Percentiles rank a stretch among this genome's conserved stretches.
Evolutionary conservation across 2,888 invertebrate species (phyloP).

Genomic region (Phyto melanocephala): DNA sequence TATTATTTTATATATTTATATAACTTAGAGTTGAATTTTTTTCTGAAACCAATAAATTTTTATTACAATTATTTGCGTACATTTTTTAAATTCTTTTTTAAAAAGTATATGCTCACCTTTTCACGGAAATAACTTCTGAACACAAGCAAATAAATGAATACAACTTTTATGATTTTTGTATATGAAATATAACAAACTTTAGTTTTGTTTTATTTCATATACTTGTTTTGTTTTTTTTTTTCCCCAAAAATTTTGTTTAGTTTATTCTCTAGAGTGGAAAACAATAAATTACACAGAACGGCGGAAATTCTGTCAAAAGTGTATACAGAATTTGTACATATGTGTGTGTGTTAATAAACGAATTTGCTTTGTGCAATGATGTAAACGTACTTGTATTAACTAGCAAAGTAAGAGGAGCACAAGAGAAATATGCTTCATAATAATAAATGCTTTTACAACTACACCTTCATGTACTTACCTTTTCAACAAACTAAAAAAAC

Average conservation of each 20-base stretch:
- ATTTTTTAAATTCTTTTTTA: no score
- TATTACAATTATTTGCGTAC: no score
- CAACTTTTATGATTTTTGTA: slow-evolving; percentile 3
- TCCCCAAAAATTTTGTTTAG: slow-evolving; percentile 38
- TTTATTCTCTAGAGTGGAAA: slow-evolving; percentile 56
- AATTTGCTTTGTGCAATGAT: background rate
- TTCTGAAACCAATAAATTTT: no score
- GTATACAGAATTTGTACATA: slow-evolving; percentile 8
- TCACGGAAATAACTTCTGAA: background rate
- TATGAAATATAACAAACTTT: slow-evolving; percentile 10
- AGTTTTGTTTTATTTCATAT: no score
- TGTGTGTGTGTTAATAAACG: background rate
- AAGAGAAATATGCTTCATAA: background rate
- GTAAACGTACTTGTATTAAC: background rate
- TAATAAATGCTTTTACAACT: background rate
- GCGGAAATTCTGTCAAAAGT: slow-evolving; percentile 52
- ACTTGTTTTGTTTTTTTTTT: background rate
- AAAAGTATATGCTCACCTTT: no score
- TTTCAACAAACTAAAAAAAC: background rate
- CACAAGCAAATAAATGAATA: slow-evolving; percentile 1
- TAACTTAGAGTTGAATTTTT: no score
- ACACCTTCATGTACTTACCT: slow-evolving; percentile 35
- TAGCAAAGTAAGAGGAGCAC: background rate
- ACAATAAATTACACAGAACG: slow-evolving; percentile 61
- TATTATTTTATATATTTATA: no score